phyloP scores from a whole-genome alignment of 2,888 invertebrate genomes.

The Aphodius granarius region DNA sequence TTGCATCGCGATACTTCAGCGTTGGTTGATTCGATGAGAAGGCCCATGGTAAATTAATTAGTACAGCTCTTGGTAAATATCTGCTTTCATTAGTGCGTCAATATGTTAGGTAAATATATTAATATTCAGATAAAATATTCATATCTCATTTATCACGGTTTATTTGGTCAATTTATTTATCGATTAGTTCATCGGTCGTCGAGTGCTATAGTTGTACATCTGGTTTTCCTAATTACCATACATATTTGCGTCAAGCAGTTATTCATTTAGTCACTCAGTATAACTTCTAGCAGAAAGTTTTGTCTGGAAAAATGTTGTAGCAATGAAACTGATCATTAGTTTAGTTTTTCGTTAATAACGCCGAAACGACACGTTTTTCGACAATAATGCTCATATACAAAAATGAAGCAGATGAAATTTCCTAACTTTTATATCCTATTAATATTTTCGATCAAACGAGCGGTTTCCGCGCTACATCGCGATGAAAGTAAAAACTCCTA shows the following conservation, averaged over 20 bases:
- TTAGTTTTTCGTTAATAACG: no score
- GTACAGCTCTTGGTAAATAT: not conserved
- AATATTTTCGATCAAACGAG: no score
- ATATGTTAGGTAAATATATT: slow-evolving; percentile 11
- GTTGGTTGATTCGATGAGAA: not conserved
- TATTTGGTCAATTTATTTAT: not conserved
- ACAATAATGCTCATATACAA: no score
- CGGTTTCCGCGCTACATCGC: no score
- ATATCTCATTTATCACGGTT: slow-evolving; percentile 22
- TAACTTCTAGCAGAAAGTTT: no score
- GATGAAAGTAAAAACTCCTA: no score
- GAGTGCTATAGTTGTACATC: not conserved
- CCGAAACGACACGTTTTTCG: no score
- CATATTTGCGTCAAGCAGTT: not conserved
- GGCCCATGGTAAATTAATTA: slow-evolving; percentile 9
- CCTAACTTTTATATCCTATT: no score
- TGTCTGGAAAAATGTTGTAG: no score
- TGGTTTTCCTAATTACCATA: not conserved
- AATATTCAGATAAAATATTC: not conserved
- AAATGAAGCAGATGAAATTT: no score
- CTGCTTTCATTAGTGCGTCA: not conserved
- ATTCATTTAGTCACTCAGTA: no score
- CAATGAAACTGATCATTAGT: no score
- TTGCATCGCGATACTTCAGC: not conserved
- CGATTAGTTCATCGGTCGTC: not conserved